A percentile compares a stretch with the other conserved stretches of the same genome.
These are phyloP conservation scores for Agapornis roseicollis DNA, from an alignment of 2,113 vertebrate genomes.

Conservation along the genomic window DNA sequence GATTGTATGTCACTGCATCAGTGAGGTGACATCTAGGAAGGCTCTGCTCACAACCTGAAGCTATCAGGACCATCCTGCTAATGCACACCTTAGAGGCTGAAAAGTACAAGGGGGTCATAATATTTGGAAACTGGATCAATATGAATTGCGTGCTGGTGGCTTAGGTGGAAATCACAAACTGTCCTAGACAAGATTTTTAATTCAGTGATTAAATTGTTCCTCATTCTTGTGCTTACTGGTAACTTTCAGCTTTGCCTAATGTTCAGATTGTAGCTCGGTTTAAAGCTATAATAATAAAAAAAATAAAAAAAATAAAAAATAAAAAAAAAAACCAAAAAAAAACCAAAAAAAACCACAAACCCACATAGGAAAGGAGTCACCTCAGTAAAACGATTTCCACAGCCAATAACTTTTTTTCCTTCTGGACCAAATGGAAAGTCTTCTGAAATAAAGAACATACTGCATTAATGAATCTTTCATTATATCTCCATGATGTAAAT, in stretches of 20 bases:
- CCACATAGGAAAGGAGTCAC: accelerated
- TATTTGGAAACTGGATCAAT: neutral
- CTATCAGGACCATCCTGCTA: neutral
- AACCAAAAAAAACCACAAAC: too few species aligned
- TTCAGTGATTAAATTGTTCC: neutral
- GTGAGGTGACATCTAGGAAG: neutral
- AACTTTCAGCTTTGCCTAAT: neutral
- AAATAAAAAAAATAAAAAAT: neutral
- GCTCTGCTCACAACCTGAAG: neutral
- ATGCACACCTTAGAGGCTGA: neutral
- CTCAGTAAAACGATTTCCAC: neutral
- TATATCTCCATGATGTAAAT: neutral
- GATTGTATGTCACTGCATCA: neutral
- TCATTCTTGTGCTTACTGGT: neutral
- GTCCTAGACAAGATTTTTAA: neutral
- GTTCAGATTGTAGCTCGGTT: neutral
- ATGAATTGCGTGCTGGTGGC: neutral
- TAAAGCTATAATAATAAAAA: neutral
- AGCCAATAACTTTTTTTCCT: neutral
- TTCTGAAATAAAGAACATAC: neutral
- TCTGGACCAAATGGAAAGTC: neutral
- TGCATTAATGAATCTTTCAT: neutral
- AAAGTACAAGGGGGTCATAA: neutral
- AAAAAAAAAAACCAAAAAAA: neutral
- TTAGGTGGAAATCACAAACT: neutral